These are phyloP conservation scores for Sphaeramia orbicularis DNA, from an alignment of 2,797 vertebrate genomes.

Conservation along the genomic window DNA sequence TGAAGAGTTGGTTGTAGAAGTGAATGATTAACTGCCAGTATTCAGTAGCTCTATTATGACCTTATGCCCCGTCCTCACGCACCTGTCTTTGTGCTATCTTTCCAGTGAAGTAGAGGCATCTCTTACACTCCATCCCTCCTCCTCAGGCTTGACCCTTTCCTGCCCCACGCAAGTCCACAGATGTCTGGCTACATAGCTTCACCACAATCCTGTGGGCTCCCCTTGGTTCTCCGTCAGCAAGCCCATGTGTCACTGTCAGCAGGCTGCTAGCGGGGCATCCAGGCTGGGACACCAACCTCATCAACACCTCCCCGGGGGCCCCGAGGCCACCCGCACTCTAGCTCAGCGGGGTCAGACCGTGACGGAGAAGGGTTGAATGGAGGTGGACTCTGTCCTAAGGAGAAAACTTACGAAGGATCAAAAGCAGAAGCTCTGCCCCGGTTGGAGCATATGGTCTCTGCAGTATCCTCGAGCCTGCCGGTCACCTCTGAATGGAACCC, in stretches of 20 bases:
- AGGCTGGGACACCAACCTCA: slow-evolving; percentile 52
- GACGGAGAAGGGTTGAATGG: slow-evolving; percentile 43
- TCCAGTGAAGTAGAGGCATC: slow-evolving; percentile 44
- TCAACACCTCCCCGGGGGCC: slow-evolving; percentile 67
- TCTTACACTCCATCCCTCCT: slow-evolving; percentile 30
- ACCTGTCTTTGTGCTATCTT: slow-evolving; percentile 42
- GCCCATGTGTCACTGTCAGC: slow-evolving; percentile 74
- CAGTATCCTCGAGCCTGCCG: slow-evolving; percentile 62
- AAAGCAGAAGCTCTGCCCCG: slow-evolving; percentile 56
- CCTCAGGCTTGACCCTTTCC: slow-evolving; percentile 37
- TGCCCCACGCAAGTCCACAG: slow-evolving; percentile 49
- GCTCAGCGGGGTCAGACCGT: slow-evolving; percentile 44
- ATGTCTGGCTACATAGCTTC: slow-evolving; percentile 48
- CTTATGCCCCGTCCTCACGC: slow-evolving; percentile 32
- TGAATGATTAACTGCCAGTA: slow-evolving; percentile 54
- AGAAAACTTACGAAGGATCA: slow-evolving; percentile 41
- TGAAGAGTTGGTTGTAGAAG: slow-evolving; percentile 42
- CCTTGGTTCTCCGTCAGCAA: slow-evolving; percentile 59
- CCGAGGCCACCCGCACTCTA: slow-evolving; percentile 46
- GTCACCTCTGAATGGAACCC: slow-evolving; percentile 66
- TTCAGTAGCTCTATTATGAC: slow-evolving; percentile 50
- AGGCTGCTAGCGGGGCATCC: slow-evolving; percentile 33
- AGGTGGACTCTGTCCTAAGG: slow-evolving; percentile 57
- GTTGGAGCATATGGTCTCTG: slow-evolving; percentile 68
- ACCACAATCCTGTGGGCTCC: slow-evolving; percentile 22